phyloP scores from a whole-genome alignment of 2,113 vertebrate genomes.

The Nestor notabilis region DNA sequence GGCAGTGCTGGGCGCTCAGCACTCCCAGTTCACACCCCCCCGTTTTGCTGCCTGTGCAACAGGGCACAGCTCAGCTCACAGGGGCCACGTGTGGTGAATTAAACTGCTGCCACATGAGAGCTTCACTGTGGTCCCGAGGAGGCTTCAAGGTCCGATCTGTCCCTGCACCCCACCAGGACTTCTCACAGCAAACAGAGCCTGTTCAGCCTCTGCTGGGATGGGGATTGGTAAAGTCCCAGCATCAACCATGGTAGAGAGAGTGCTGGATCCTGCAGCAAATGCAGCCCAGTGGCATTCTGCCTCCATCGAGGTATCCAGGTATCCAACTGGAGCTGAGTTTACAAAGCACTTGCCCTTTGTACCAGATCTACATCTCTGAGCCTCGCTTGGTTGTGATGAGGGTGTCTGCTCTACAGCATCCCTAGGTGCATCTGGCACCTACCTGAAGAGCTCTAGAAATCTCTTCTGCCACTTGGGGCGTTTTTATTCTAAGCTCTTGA shows the following conservation, averaged over 20 bases:
- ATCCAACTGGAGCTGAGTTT: not conserved
- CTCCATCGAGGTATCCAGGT: not conserved
- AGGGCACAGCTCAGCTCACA: rapidly evolving
- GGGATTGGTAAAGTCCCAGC: not conserved
- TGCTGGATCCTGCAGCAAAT: not conserved
- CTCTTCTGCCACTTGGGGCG: not conserved
- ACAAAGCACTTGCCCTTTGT: not conserved
- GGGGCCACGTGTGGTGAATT: not conserved
- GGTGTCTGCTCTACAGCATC: not conserved
- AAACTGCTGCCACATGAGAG: not conserved
- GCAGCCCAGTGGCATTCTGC: not conserved
- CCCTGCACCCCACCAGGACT: rapidly evolving
- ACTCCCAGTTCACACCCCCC: not conserved
- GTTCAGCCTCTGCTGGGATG: not conserved
- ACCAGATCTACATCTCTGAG: rapidly evolving
- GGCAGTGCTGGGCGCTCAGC: rapidly evolving
- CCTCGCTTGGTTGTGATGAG: rapidly evolving
- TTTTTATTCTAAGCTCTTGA: not conserved
- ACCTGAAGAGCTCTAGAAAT: not conserved
- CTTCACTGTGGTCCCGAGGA: not conserved
- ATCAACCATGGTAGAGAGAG: not conserved
- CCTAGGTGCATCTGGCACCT: not conserved
- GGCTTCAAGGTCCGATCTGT: rapidly evolving
- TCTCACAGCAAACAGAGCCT: rapidly evolving
- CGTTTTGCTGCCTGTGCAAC: not conserved